Conservation (phyloP, 1,140 invertebrate genomes). For the Drosophila pectinifera region DNA sequence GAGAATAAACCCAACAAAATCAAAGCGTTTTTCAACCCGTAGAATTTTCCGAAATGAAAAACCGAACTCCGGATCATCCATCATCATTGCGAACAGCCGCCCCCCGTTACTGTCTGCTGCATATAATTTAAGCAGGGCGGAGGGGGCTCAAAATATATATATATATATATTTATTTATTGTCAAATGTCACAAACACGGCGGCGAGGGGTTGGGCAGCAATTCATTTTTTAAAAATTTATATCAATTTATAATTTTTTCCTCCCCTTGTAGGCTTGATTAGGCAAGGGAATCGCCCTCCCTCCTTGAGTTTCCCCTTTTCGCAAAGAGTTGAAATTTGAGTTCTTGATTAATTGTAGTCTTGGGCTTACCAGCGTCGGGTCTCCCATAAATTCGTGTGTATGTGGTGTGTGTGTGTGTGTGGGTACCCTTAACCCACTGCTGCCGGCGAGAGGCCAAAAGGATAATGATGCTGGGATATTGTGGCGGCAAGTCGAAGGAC, state of each 20-base stretch:
- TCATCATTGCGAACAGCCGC: conserved; percentile 65
- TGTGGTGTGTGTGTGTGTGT: conserved; percentile 9
- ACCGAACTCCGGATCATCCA: conserved; percentile 70
- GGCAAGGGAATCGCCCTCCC: conserved; percentile 37
- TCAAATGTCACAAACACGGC: conserved; percentile 74
- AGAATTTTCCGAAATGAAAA: conserved; percentile 70
- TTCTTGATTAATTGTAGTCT: conserved; percentile 61
- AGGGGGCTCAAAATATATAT: conserved; percentile 25
- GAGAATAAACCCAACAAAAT: conserved; percentile 42
- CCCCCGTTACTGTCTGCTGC: conserved; percentile 42
- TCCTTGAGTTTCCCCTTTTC: conserved; percentile 34
- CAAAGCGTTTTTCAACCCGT: conserved; percentile 64
- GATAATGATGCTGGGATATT: conserved; percentile 53
- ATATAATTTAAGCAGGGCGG: conserved; percentile 57
- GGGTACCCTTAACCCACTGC: conserved; percentile 39
- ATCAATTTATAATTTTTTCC: conserved; percentile 76
- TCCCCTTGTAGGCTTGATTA: conserved; percentile 72
- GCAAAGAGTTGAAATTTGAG: conserved; percentile 59
- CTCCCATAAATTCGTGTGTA: conserved; percentile 33
- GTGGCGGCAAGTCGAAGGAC: conserved; percentile 51
- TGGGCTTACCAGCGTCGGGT: conserved; percentile 40
- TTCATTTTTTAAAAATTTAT: conserved; percentile 79
- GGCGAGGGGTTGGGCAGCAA: conserved; percentile 27
- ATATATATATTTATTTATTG: conserved; percentile 66
- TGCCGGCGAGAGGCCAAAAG: conserved; percentile 42